Base-by-base conservation (phyloP, 2,113 vertebrate species). In the Corvus hawaiiensis region DNA sequence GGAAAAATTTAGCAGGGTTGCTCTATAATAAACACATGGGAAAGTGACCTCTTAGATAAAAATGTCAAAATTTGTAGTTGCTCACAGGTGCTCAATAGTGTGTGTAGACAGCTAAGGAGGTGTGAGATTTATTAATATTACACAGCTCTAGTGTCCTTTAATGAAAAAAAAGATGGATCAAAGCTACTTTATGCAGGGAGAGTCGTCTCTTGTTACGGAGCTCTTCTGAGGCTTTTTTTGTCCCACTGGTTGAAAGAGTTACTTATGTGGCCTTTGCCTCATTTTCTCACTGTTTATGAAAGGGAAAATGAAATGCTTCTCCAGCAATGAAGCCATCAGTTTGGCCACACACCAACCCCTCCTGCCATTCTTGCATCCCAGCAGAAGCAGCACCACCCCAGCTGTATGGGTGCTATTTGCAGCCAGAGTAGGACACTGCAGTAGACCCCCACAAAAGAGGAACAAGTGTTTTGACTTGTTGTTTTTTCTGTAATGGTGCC, bases 401-500 rank as follows among this genome's bases (percentile, higher is more conserved):
- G 43, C 56, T 28, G 2, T 16, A 24, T 0, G 0, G 51, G 51
- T 63, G 43, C 75, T 77, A 0, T 67, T 69, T 62, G 87, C 35
- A 86, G 75, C 63, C 41, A 15, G 73, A 82, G 69, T 3, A 87
- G 73, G 76, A 32, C 17, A 15, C 90, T 75, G 26, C 56, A 39
- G 64, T 87, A 94, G 95, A 96, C 92, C 83, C 90, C 35, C 49
- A 49, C 4, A 12, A 35, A 44, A 64, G 58, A 78, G 58, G 87
- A 94, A 86, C 55, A 92, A 74, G 49, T 64, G 52, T 80, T 93
- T 91, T 71, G 66, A 48, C 90, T 92, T 89, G 52, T 14, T 26
- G 56, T 58, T 93, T 83, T 55, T 66, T 26, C 51, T 81, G 6
- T 93, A 96, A 93, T 91, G 89, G 73, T 84, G 76, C 84, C 61